Conservation (phyloP, 2,113 vertebrate genomes). For the Gymnarchus niloticus region DNA sequence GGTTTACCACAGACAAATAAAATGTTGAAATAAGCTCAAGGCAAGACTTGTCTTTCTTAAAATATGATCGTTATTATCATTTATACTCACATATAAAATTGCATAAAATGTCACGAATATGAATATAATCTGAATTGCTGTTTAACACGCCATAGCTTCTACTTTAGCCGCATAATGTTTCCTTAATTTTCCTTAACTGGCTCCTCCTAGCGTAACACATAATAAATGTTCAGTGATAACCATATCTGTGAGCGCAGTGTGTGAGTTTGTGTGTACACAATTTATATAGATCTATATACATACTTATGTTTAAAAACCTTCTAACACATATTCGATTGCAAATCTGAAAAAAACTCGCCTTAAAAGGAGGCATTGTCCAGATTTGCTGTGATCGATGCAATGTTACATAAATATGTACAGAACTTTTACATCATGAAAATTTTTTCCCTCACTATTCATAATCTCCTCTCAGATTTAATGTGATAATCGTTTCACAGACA, state of each 20-base stretch:
- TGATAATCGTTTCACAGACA: neutral
- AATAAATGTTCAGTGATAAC: neutral
- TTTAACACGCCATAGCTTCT: neutral
- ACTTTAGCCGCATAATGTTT: neutral
- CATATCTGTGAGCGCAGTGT: neutral
- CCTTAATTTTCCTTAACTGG: neutral
- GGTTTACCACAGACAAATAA: neutral
- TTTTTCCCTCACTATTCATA: neutral
- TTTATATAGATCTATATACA: neutral
- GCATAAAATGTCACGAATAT: neutral
- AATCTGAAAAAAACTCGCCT: neutral
- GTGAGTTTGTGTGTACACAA: neutral
- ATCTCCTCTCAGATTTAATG: too few species aligned
- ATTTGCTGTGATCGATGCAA: neutral
- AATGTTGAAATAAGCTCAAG: neutral
- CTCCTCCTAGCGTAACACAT: neutral
- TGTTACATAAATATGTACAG: constrained; percentile 3
- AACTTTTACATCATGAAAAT: neutral
- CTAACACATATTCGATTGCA: neutral
- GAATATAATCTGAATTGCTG: neutral
- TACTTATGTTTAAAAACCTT: neutral
- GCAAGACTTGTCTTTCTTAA: neutral
- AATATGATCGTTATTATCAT: neutral
- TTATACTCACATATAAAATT: neutral
- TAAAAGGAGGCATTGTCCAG: neutral